A percentile compares a stretch with the other conserved stretches of the same genome.
Conservation (phyloP, 2,797 vertebrate genomes). For the Echiichthys vipera region DNA sequence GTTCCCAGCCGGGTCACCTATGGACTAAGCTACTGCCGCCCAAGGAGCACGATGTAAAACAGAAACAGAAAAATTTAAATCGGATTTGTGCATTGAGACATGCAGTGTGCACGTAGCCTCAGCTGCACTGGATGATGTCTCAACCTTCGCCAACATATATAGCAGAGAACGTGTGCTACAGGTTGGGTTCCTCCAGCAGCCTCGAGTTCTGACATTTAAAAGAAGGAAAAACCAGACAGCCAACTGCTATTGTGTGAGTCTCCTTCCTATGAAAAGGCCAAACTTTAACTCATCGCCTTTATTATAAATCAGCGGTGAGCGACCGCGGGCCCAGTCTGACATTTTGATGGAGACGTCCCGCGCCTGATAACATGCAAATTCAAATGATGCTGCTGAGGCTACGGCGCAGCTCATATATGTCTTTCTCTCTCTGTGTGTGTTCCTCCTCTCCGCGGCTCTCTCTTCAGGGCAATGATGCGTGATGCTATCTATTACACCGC, state of each 20-base stretch:
- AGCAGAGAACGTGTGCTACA: neutral
- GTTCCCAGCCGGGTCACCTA: too few species aligned
- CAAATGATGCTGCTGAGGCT: slow-evolving; percentile 64
- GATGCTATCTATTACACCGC: slow-evolving; percentile 80
- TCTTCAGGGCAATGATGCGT: slow-evolving; percentile 64
- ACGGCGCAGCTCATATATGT: slow-evolving; percentile 56
- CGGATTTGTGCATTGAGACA: too few species aligned
- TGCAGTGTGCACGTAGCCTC: neutral
- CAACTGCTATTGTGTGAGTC: slow-evolving; percentile 38
- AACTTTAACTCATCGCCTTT: slow-evolving; percentile 61
- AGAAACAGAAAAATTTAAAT: too few species aligned
- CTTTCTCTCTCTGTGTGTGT: slow-evolving; percentile 23
- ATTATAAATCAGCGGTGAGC: slow-evolving; percentile 61
- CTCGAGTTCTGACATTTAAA: slow-evolving; percentile 60
- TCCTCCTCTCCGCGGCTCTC: slow-evolving; percentile 48
- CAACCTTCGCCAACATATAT: slow-evolving; percentile 4
- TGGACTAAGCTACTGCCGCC: too few species aligned
- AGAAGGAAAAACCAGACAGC: slow-evolving; percentile 26
- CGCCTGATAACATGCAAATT: slow-evolving; percentile 83
- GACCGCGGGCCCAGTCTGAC: slow-evolving; percentile 72
- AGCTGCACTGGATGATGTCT: neutral
- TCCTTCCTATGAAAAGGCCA: slow-evolving; percentile 47
- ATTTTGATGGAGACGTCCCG: slow-evolving; percentile 81
- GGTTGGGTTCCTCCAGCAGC: slow-evolving; percentile 12
- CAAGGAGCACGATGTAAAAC: too few species aligned